These are phyloP conservation scores for Drosophila lacertosa DNA, from an alignment of 1,140 invertebrate genomes.

Conservation along the genomic window DNA sequence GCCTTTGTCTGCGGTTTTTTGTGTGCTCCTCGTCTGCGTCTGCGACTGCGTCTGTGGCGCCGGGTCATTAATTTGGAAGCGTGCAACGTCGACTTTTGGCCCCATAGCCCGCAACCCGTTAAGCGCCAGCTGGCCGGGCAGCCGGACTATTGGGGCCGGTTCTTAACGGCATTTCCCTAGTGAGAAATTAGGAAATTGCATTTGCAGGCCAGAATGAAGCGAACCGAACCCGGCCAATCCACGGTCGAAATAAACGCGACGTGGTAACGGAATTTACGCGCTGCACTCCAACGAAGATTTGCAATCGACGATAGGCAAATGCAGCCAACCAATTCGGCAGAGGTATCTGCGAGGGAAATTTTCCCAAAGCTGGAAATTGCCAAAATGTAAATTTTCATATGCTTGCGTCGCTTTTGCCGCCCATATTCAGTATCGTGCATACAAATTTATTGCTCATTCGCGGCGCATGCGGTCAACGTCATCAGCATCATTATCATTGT, in stretches of 20 bases:
- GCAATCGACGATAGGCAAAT: slow-evolving; percentile 56
- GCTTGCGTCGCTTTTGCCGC: slow-evolving; percentile 16
- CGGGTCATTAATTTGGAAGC: slow-evolving; percentile 77
- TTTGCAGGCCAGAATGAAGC: slow-evolving; percentile 62
- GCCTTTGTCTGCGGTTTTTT: slow-evolving; percentile 78
- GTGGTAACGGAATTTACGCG: slow-evolving; percentile 70
- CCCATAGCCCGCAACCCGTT: background rate
- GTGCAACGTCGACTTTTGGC: slow-evolving; percentile 40
- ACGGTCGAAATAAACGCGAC: slow-evolving; percentile 29
- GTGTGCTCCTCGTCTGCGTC: slow-evolving; percentile 58
- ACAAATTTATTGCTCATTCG: slow-evolving; percentile 73
- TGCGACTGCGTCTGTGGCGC: slow-evolving; percentile 71
- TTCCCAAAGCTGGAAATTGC: slow-evolving; percentile 77
- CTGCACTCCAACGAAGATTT: slow-evolving; percentile 67
- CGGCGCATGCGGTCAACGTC: slow-evolving; percentile 41
- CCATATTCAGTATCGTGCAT: slow-evolving; percentile 31
- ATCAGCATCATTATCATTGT: slow-evolving; percentile 32
- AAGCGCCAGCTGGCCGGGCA: slow-evolving; percentile 13
- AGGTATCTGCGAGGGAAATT: slow-evolving; percentile 3
- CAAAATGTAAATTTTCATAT: slow-evolving; percentile 82
- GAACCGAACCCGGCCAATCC: slow-evolving; percentile 3
- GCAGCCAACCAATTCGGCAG: slow-evolving; percentile 39
- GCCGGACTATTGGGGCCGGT: slow-evolving; percentile 30
- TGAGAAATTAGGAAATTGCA: slow-evolving; percentile 83
- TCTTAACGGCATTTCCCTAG: slow-evolving; percentile 77